Evolutionary conservation across 2,797 vertebrate species (phyloP).

Genomic region (Sparus aurata): DNA sequence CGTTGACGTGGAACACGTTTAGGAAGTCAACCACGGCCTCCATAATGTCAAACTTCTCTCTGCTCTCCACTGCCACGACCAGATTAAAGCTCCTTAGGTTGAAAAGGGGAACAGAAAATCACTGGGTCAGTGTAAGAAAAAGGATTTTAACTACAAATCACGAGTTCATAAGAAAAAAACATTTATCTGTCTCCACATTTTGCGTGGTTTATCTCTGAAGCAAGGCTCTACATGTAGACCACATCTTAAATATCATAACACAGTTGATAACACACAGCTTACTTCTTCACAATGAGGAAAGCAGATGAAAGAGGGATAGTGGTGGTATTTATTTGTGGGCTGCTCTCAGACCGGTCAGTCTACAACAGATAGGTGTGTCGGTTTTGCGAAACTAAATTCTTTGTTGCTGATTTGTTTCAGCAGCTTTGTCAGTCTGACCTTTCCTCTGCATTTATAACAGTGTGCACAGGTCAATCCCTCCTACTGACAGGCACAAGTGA

Average conservation of each 20-base stretch:
- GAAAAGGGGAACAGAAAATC: background rate
- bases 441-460: background rate
- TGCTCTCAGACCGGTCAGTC: background rate
- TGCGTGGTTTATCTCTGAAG: background rate
- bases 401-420: background rate
- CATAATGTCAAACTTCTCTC: slow-evolving; percentile 52
- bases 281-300: background rate
- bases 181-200: background rate
- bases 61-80: background rate
- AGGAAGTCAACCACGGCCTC: slow-evolving; percentile 52
- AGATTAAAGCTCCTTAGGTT: slow-evolving; percentile 19
- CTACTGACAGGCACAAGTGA: no score
- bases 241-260: background rate
- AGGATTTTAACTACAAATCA: background rate
- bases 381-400: background rate
- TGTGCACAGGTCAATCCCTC: accelerated
- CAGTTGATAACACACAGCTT: no score
- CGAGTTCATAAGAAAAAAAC: background rate
- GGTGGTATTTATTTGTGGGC: background rate
- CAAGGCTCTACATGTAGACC: background rate
- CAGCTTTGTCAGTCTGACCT: background rate
- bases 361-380: background rate
- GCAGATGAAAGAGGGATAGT: background rate
- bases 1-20: slow-evolving; percentile 51
- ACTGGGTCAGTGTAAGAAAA: background rate